Evolutionary conservation across 1,140 invertebrate species (phyloP), one percentile per base, ranked within the genome.

Genomic region (Zophobas atratus): DNA sequence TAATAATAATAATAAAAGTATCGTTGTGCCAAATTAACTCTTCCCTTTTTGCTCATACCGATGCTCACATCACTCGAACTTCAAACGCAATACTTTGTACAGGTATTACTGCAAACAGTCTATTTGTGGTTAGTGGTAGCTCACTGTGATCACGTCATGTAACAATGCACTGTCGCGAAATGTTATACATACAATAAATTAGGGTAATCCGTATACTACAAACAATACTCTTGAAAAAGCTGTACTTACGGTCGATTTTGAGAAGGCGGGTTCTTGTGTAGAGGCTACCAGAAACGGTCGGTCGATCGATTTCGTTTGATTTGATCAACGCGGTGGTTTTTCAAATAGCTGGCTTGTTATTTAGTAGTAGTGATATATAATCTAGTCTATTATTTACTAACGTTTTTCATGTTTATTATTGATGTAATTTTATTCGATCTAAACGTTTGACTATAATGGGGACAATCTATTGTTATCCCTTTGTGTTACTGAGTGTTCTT

Each of bases 371-470:
- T 78, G 76, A 78, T 80, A 78, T 60, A 46, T 75, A 80, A 56
- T 78, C 79, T 80, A 80, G 79, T 80, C 79, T 56, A 70, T 36
- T 73, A 79, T 70, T 77, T 60, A 78, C 67, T 75, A 77, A 77
- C 70, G 72, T 53, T 76, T 72, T 55, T 75, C 63, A 71, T 75
- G 49, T 78, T 78, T 75, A 77, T 78, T 55, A 55, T 70, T 63
- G 70, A 79, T 77, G 75, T 79, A 72, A 71, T 77, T 74, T 67
- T 56, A 74, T 75, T 53, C 35, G 49, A 78, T 78, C 53, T 57
- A 51, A 82, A 84, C 83, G 67, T 84, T 84, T 84, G 83, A 84
- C 83, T 84, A 84, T 84, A 84, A 81, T 84, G 76, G 82, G 82
- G 83, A 84, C 83, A 84, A 84, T 84, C 83, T 84, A 72, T 83